phyloP scores from a whole-genome alignment of 1,140 invertebrate genomes.

The Platyscapa corneri region DNA sequence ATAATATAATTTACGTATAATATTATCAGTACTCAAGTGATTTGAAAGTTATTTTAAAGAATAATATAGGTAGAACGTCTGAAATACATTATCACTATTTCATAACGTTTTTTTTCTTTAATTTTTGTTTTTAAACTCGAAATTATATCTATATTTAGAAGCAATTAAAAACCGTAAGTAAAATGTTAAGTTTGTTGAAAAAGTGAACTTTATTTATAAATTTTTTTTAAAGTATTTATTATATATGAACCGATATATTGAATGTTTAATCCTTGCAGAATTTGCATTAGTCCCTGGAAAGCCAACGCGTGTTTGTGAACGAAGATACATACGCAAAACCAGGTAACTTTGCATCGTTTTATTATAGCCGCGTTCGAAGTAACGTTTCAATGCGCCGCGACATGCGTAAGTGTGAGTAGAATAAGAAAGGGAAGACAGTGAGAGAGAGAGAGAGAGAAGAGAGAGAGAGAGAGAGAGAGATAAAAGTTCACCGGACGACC shows the following conservation, averaged over 20 bases:
- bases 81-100: background rate
- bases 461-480: no score
- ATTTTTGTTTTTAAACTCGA: background rate
- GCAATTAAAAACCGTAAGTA: no score
- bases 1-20: no score
- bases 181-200: no score
- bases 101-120: background rate
- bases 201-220: no score
- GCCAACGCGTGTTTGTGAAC: background rate
- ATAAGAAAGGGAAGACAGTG: conserved; percentile 45
- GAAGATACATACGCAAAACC: no score
- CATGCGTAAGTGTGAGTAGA: background rate
- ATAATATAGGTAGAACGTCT: background rate
- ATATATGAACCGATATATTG: no score
- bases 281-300: background rate
- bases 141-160: no score
- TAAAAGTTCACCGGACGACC: conserved; percentile 12
- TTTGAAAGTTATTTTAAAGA: background rate
- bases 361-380: background rate
- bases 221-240: no score
- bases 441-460: conserved; percentile 44
- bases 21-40: background rate
- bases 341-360: background rate
- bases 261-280: background rate
- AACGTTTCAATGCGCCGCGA: no score